Conservation (phyloP, 1,140 invertebrate genomes). For the Aphaenogaster rudis region DNA sequence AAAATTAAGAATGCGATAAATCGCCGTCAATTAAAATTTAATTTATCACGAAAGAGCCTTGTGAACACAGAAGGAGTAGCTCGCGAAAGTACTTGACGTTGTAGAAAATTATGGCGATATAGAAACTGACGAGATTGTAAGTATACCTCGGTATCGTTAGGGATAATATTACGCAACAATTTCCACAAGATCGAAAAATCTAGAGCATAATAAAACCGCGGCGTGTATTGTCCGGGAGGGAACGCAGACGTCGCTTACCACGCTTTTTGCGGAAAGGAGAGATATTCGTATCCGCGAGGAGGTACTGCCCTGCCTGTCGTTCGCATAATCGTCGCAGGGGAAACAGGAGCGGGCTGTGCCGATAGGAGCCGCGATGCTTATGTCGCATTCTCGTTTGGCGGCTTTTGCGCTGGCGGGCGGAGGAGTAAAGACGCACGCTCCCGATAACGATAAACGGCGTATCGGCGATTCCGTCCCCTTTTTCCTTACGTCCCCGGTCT, state of each 20-base stretch:
- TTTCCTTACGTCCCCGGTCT: slow-evolving; percentile 56
- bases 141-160: background rate
- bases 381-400: slow-evolving; percentile 81
- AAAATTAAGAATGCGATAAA: no score
- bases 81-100: no score
- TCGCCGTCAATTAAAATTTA: no score
- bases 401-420: slow-evolving; percentile 67
- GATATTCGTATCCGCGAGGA: slow-evolving; percentile 48
- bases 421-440: slow-evolving; percentile 76
- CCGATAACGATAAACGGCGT: slow-evolving; percentile 83
- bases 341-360: slow-evolving; percentile 72
- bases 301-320: slow-evolving; percentile 65
- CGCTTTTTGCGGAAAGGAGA: slow-evolving; percentile 23
- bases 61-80: no score
- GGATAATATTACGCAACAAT: background rate
- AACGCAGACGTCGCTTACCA: background rate
- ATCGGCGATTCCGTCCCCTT: slow-evolving; percentile 75
- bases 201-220: background rate
- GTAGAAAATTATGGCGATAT: background rate
- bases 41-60: no score
- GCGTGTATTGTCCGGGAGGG: no score
- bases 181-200: slow-evolving; percentile 12
- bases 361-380: slow-evolving; percentile 68
- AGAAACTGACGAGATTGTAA: background rate
- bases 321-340: slow-evolving; percentile 70